These are phyloP conservation scores for Acleris cristana DNA, from an alignment of 2,888 invertebrate species.

Conservation along the genomic window DNA sequence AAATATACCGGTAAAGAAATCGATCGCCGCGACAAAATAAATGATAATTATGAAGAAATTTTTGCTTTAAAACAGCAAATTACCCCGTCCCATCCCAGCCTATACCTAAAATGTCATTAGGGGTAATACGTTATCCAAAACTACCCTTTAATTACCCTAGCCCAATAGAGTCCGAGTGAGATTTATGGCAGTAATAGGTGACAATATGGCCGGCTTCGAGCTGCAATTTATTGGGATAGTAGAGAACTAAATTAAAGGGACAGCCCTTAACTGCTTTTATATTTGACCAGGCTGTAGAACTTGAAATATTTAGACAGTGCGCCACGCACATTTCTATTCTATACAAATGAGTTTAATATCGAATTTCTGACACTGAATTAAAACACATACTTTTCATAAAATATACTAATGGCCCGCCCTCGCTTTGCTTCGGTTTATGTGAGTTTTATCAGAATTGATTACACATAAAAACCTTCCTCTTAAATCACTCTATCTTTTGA, in stretches of 20 bases:
- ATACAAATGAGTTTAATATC: too few species aligned
- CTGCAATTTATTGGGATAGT: slow-evolving; percentile 63
- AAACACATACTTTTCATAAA: too few species aligned
- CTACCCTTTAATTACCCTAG: slow-evolving; percentile 55
- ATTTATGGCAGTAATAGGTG: slow-evolving; percentile 78
- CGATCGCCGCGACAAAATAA: too few species aligned
- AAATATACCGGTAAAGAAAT: too few species aligned
- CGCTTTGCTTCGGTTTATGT: too few species aligned
- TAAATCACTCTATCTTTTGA: too few species aligned
- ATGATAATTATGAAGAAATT: too few species aligned
- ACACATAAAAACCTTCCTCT: too few species aligned
- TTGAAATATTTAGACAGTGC: slow-evolving; percentile 1
- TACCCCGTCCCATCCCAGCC: background rate
- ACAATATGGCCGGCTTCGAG: slow-evolving; percentile 58
- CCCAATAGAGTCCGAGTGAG: slow-evolving; percentile 51
- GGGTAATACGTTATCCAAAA: slow-evolving; percentile 36
- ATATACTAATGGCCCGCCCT: too few species aligned
- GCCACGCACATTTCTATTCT: background rate
- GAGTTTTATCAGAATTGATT: too few species aligned
- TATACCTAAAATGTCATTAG: slow-evolving; percentile 27
- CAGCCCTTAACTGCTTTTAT: slow-evolving; percentile 57
- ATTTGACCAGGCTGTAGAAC: slow-evolving; percentile 45
- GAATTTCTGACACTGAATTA: too few species aligned
- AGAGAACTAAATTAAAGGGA: slow-evolving; percentile 65
- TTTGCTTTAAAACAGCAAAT: background rate